Base-by-base conservation (phyloP, 2,113 vertebrate genomes). In the Ctenomys sociabilis region DNA sequence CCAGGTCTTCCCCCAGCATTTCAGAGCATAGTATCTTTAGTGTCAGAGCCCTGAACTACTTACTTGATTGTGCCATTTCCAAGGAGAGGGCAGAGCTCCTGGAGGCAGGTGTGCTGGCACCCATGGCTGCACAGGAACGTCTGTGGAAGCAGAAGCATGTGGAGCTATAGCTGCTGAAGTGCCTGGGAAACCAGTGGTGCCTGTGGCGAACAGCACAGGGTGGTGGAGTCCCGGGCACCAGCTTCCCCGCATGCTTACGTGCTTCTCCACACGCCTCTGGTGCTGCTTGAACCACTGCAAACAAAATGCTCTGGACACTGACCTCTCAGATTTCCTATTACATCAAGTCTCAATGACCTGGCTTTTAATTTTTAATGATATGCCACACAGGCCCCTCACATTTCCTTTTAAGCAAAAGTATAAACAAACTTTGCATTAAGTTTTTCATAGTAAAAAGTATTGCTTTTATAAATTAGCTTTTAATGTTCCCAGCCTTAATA, bases 381-480 rank as follows among this genome's bases (percentile, higher is more conserved):
- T 84, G 83, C 61, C 57, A 96, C 59, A 91, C 12, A 26, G 64
- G 70, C 70, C 64, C 59, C 87, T 49, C 77, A 90, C 85, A 64
- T 90, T 94, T 90, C 63, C 68, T 93, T 97, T 94, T 92, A 93
- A 92, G 94, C 72, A 83, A 96, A 95, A 97, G 75, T 85, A 97
- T 92, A 97, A 95, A 96, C 86, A 97, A 96, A 97, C 89, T 95
- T 96, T 96, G 96, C 92, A 78, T 90, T 97, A 94, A 86, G 64
- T 93, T 95, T 96, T 94, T 97, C 97, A 91, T 97, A 95, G 96
- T 94, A 97, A 97, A 97, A 97, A 97, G 95, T 97, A 97, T 97
- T 97, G 97, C 97, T 97, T 97, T 97, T 97, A 96, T 97, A 96
- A 97, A 95, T 95, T 97, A 96, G 84, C 45, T 95, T 96, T 88